Evolutionary conservation across 1,140 invertebrate species (phyloP).

Genomic region (Drosophila pectinifera): DNA sequence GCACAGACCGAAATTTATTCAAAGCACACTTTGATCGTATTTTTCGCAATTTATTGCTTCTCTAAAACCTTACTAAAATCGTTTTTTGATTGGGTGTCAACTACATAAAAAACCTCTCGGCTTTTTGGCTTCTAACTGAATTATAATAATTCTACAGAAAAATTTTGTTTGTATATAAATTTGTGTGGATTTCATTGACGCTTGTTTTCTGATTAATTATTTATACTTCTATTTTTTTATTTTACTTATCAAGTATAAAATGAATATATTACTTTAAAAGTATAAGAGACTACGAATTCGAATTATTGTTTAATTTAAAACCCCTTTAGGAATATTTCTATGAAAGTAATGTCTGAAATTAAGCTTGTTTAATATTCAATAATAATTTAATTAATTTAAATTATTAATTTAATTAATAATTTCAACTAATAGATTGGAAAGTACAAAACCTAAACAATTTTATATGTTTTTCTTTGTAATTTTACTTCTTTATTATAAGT

Average conservation of each 20-base stretch:
- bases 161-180: constrained; percentile 9
- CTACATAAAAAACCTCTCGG: constrained; percentile 22
- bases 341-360: not conserved
- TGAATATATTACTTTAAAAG: too few species aligned
- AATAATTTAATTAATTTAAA: not conserved
- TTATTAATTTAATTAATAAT: not conserved
- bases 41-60: constrained; percentile 15
- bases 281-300: not conserved
- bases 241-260: too few species aligned
- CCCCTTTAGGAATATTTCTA: not conserved
- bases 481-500: too few species aligned
- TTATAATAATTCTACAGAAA: not conserved
- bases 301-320: not conserved
- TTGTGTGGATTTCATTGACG: not conserved
- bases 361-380: not conserved
- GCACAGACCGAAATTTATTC: constrained; percentile 19
- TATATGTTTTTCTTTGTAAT: not conserved
- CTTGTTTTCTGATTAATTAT: not conserved
- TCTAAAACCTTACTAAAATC: constrained; percentile 14
- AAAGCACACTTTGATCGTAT: constrained; percentile 17
- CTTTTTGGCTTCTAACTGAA: constrained; percentile 10
- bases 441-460: not conserved
- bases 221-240: not conserved
- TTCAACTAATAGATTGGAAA: too few species aligned
- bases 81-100: constrained; percentile 29